Conservation (phyloP, 2,797 vertebrate genomes). For the Siniperca scherzeri region DNA sequence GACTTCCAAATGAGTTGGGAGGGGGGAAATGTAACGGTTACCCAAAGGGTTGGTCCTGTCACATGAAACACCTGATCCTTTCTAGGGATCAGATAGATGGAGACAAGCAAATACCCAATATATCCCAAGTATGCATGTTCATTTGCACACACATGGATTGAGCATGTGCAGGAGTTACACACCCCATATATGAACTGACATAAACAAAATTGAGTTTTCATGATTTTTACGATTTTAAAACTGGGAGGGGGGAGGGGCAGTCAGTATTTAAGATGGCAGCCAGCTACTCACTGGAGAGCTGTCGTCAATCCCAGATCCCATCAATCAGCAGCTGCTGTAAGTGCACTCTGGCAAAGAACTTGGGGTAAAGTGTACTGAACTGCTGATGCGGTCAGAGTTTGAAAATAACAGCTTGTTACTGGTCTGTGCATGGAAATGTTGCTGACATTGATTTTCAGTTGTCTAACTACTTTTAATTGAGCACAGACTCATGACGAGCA, state of each 20-base stretch:
- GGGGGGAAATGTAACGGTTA: slow-evolving; percentile 38
- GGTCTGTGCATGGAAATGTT: slow-evolving; percentile 2
- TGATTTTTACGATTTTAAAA: neutral
- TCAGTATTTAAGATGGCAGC: slow-evolving; percentile 28
- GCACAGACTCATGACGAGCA: neutral
- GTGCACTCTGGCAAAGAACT: slow-evolving; percentile 20
- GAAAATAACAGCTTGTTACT: slow-evolving; percentile 51
- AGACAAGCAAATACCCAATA: slow-evolving; percentile 51
- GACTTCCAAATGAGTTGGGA: slow-evolving; percentile 57
- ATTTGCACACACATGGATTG: slow-evolving; percentile 55
- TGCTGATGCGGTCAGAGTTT: slow-evolving; percentile 35
- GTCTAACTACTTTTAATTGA: slow-evolving; percentile 20
- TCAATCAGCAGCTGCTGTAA: slow-evolving; percentile 55
- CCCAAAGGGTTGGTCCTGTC: slow-evolving; percentile 61
- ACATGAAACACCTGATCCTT: slow-evolving; percentile 71
- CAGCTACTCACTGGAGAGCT: slow-evolving; percentile 45
- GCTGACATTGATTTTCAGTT: slow-evolving; percentile 21
- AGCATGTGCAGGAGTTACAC: slow-evolving; percentile 31
- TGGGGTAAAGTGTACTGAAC: slow-evolving; percentile 21
- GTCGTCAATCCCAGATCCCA: slow-evolving; percentile 44
- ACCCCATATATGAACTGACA: neutral
- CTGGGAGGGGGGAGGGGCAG: neutral
- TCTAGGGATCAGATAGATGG: slow-evolving; percentile 60
- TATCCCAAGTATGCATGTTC: slow-evolving; percentile 53
- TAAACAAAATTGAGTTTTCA: neutral